Conservation (phyloP, 2,888 invertebrate species). For the Mayetiola destructor region DNA sequence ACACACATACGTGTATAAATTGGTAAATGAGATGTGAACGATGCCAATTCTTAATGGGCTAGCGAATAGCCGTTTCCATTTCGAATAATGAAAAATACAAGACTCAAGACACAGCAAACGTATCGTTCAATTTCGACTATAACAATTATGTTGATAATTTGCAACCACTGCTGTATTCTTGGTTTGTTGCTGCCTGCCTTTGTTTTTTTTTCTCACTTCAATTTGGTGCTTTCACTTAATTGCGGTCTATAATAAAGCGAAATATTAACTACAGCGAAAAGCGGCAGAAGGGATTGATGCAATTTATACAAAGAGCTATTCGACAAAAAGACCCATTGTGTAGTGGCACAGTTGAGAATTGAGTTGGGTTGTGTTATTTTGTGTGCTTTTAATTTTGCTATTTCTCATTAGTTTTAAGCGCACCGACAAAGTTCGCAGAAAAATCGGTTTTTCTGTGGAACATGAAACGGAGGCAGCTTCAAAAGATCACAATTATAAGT, state of each 20-base stretch:
- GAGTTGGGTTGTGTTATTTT: too few species aligned
- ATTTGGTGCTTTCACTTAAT: conserved; percentile 11
- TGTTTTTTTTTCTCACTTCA: background rate
- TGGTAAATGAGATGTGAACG: background rate
- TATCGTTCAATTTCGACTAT: conserved; percentile 2
- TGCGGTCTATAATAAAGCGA: background rate
- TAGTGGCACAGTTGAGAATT: too few species aligned
- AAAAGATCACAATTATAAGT: too few species aligned
- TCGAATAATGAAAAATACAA: background rate
- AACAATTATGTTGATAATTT: conserved; percentile 6
- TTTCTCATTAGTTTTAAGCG: background rate
- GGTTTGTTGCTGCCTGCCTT: background rate
- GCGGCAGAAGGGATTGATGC: background rate
- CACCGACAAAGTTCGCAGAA: conserved; percentile 11
- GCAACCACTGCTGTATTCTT: background rate
- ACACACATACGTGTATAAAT: background rate
- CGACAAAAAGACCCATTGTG: too few species aligned
- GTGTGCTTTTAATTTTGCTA: too few species aligned
- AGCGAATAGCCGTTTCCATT: background rate
- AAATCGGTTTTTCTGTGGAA: too few species aligned
- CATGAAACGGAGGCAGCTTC: too few species aligned
- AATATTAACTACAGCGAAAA: background rate
- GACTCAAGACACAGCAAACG: background rate
- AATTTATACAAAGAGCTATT: too few species aligned
- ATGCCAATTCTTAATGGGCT: background rate